Base-by-base conservation (phyloP, 2,113 vertebrate species). In the Pygoscelis adeliae region DNA sequence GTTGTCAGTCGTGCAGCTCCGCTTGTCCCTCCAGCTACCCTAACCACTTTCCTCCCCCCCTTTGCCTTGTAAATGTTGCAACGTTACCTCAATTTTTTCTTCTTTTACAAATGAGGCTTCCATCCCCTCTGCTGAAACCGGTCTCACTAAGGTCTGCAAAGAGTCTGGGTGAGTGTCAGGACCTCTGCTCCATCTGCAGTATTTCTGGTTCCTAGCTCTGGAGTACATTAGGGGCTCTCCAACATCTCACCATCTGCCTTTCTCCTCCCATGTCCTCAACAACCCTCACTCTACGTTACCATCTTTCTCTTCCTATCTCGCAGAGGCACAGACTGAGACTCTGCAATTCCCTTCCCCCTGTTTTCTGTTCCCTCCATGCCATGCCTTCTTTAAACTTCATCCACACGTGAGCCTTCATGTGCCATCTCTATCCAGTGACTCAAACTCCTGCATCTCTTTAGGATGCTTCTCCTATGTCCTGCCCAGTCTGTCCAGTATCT, bases 341-440 rank as follows among this genome's bases (percentile, higher is more conserved):
- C 36, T 83, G 44, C 23, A 46, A 36, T 40, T 79, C 55, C 59
- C 47, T 65, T 76, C n/a, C 40, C 46, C 32, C 40, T 21, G 5
- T 66, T 81, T 81, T 67, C 83, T 87, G n/a, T 50, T 85, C 34
- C 22, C 56, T 63, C 70, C 16, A 12, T 16, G 38, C 16, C 5
- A 5, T 36, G 42, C 21, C 49, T 47, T n/a, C 55, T 56, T 63
- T 46, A 83, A 90, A 58, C 25, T 79, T 61, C 27, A 69, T 30
- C 80, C 8, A 12, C n/a, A 40, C 15, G 3, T 0, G 2, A 84
- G 50, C 34, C 55, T 76, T 63, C 0, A 0, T 34, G 47, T 61
- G 52, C 74, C 38, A 44, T 30, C 61, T 89, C 73, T 20, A 38
- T 27, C n/a, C 30, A n/a, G 42, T 23, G 29, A 78, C 69, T 93